Evolutionary conservation across 2,113 vertebrate species (phyloP), one percentile per base, ranked within the genome.

Genomic region (Triplophysa dalaica): DNA sequence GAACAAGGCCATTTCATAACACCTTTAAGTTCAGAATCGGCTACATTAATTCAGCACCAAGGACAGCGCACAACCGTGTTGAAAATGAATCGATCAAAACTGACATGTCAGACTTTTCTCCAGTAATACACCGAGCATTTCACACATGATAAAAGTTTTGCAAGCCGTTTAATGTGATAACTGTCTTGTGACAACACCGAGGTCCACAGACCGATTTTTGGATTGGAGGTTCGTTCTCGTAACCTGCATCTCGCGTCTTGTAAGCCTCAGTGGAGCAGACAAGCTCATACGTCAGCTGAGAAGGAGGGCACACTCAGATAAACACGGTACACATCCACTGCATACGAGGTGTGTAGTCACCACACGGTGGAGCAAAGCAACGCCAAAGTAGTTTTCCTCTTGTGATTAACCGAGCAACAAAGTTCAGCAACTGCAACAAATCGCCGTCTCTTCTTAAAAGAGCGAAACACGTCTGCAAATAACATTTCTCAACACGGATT

Each of bases 361-460:
- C 87, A 89, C 89, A 89, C 60, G 85, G 87, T 90, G 91, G 90
- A 88, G 88, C 86, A 90, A 84, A 89, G 85, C 61, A 64, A 62
- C 62, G 52, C 54, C 63, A 86, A 92, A 91, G 85, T 85, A 85
- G 78, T 26, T 70, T 68, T 41, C 52, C 22, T 43, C 79, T 85
- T 81, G 76, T 29, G 1, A 84, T 75, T 14, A 61, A 84, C 66
- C 52, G 62, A 80, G 29, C 68, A 72, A 83, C 74, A 87, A 87
- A 87, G 83, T 90, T 88, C 63, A 63, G 73, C 26, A 77, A 29
- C n/a, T 41, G 48, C 2, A 43, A 76, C 50, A 33, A 43, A 14
- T 11, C 43, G 45, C 17, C 22, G 19, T 52, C 33, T 56, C 52
- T 41, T 26, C 54, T 45, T 45, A 45, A n/a, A 58, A 21, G 8